A percentile compares a stretch with the other conserved stretches of the same genome.
phyloP scores from a whole-genome alignment of 2,113 vertebrate species.

The Galbula dea region DNA sequence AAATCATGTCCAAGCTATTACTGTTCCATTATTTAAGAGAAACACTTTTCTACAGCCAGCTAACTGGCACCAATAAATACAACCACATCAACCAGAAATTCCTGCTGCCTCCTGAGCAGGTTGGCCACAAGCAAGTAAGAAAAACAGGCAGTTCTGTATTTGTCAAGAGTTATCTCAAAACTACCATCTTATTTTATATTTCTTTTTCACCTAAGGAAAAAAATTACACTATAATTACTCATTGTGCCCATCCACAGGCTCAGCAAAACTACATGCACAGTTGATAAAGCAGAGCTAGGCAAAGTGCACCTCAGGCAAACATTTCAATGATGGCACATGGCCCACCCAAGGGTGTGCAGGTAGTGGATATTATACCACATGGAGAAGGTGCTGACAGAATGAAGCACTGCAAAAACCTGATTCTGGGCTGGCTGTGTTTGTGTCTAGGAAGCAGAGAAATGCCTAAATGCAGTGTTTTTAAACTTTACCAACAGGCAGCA shows the following conservation, averaged over 20 bases:
- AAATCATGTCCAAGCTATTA: not conserved
- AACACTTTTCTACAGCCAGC: not conserved
- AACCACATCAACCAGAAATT: not conserved
- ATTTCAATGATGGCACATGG: fast-evolving
- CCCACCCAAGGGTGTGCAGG: not conserved
- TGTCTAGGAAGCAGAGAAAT: constrained; percentile 7
- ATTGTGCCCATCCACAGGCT: not conserved
- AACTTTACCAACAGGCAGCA: constrained; percentile 48
- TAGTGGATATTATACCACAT: fast-evolving
- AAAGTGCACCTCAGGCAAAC: not conserved
- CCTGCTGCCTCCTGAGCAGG: not conserved
- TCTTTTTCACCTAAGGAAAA: not conserved
- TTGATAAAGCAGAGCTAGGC: not conserved
- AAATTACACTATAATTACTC: not conserved
- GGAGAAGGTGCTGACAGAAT: not conserved
- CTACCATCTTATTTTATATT: not conserved
- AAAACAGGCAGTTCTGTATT: not conserved
- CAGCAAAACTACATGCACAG: not conserved
- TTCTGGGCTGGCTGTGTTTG: not conserved
- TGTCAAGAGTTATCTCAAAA: not conserved
- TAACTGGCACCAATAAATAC: not conserved
- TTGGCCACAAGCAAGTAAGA: not conserved
- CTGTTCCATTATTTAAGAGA: not conserved
- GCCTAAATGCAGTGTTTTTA: constrained; percentile 17
- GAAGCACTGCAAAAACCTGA: not conserved